Conservation (phyloP, 2,113 vertebrate genomes). For the Micromys minutus region DNA sequence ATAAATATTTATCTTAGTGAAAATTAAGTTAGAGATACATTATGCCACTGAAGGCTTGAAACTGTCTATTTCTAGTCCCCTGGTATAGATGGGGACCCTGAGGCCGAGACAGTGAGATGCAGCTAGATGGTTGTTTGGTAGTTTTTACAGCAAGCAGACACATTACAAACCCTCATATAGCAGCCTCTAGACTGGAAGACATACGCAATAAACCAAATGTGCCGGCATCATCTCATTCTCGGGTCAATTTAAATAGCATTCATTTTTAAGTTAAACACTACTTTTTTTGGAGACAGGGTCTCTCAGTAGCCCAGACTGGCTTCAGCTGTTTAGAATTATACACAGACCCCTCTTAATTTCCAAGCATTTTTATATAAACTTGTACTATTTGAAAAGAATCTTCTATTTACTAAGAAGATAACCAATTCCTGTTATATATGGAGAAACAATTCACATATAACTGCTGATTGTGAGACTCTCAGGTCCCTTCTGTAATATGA, state of each 20-base stretch:
- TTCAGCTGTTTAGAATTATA: neutral
- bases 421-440: neutral
- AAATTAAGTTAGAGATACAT: neutral
- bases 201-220: conserved; percentile 5
- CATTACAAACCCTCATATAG: neutral
- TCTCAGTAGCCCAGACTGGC: no score
- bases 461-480: neutral
- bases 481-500: neutral
- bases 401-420: conserved; percentile 38
- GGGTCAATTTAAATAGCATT: conserved; percentile 25
- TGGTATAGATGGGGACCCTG: neutral
- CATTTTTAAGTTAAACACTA: conserved; percentile 47
- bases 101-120: neutral
- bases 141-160: neutral
- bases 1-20: conserved; percentile 51
- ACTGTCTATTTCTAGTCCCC: neutral
- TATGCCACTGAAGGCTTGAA: neutral
- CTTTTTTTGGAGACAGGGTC: neutral
- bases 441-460: neutral
- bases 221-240: neutral
- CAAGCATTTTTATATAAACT: conserved; percentile 23
- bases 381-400: conserved; percentile 27
- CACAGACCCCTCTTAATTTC: conserved; percentile 42
- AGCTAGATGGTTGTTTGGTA: neutral
- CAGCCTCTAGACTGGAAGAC: conserved; percentile 18